Evolutionary conservation across 1,140 invertebrate genomes (phyloP).

Genomic region (Hycleus phaleratus): DNA sequence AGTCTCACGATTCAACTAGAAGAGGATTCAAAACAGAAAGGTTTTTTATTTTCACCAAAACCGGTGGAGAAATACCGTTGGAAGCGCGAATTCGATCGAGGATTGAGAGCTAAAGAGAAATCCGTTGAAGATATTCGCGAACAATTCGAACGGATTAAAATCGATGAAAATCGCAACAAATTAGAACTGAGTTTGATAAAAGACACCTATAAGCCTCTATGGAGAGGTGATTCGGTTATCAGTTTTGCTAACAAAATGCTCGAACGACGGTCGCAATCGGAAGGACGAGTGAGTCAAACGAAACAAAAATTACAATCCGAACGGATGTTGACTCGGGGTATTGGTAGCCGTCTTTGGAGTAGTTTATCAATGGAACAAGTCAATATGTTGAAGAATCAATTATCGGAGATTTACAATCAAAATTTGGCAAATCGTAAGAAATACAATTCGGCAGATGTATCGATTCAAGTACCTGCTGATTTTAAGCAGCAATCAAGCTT

Average conservation of each 20-base stretch:
- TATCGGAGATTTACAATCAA: constrained; percentile 71
- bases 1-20: constrained; percentile 70
- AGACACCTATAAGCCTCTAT: constrained; percentile 71
- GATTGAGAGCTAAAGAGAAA: constrained; percentile 72
- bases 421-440: constrained; percentile 19
- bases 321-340: constrained; percentile 47
- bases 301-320: not conserved
- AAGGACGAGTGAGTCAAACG: constrained; percentile 6
- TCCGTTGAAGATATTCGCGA: constrained; percentile 78
- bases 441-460: constrained; percentile 15
- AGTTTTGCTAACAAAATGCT: constrained; percentile 62
- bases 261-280: constrained; percentile 27
- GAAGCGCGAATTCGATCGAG: constrained; percentile 60
- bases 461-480: constrained; percentile 23
- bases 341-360: constrained; percentile 71
- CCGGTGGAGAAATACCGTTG: constrained; percentile 63
- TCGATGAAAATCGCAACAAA: constrained; percentile 41
- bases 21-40: constrained; percentile 70
- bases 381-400: constrained; percentile 67
- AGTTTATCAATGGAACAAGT: constrained; percentile 80
- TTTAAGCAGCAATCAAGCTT: constrained; percentile 17
- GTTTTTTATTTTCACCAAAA: constrained; percentile 71
- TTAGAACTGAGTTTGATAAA: constrained; percentile 47
- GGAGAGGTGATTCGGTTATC: constrained; percentile 71
- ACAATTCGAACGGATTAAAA: constrained; percentile 53